Percentiles rank a stretch among this genome's conserved stretches.
phyloP scores from a whole-genome alignment of 64 coral and sea anemone genomes.

The Porites australiensis region DNA sequence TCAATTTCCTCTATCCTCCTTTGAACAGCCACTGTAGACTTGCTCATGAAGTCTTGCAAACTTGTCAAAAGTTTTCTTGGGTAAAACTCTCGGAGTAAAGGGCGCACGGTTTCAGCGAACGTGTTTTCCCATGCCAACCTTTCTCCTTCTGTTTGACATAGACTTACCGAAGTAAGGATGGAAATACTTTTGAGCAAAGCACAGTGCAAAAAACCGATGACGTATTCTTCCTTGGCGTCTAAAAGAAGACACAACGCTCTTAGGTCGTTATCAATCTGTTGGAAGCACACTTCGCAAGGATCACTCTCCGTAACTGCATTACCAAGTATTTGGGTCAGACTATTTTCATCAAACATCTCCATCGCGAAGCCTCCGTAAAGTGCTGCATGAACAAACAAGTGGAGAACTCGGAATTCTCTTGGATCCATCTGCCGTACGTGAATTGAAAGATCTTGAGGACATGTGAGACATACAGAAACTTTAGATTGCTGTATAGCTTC shows the following conservation, averaged over 20 bases:
- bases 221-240: conserved; percentile 65
- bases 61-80: background rate
- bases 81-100: conserved; percentile 33
- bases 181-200: conserved; percentile 44
- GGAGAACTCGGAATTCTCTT: conserved; percentile 73
- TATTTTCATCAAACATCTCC: conserved; percentile 45
- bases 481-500: background rate
- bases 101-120: conserved; percentile 48
- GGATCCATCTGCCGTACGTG: conserved; percentile 66
- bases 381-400: conserved; percentile 71
- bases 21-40: conserved; percentile 14
- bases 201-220: conserved; percentile 72
- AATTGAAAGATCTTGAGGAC: background rate
- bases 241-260: conserved; percentile 58
- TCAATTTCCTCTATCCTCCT: conserved; percentile 52
- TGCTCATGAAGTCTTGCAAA: background rate
- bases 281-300: conserved; percentile 72
- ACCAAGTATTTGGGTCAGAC: conserved; percentile 21
- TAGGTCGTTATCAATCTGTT: conserved; percentile 66
- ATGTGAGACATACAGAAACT: conserved; percentile 33
- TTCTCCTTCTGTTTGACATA: background rate
- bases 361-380: conserved; percentile 73
- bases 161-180: conserved; percentile 22
- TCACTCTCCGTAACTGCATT: background rate
- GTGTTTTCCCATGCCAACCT: conserved; percentile 69